These are phyloP conservation scores for Sinodicranocentrus sp. DNA, from an alignment of 2,888 invertebrate genomes.

Conservation along the genomic window DNA sequence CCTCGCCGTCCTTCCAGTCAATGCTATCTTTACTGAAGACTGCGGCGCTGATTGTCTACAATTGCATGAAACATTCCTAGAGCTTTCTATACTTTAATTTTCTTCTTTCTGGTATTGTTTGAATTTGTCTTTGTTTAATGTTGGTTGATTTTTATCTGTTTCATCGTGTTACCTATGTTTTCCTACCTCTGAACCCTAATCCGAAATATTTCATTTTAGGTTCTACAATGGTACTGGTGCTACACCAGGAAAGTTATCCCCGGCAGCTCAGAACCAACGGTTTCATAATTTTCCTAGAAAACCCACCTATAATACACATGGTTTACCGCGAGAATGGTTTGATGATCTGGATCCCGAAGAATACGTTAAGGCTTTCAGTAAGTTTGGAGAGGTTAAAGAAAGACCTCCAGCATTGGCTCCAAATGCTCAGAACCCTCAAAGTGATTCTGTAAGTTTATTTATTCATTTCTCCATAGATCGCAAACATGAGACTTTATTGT, in stretches of 20 bases:
- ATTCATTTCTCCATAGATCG: constrained; percentile 41
- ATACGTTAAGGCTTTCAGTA: constrained; percentile 69
- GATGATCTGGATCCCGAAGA: constrained; percentile 72
- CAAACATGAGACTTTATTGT: neutral
- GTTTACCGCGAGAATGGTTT: constrained; percentile 61
- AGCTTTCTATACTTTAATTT: constrained; percentile 6
- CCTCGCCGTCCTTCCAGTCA: neutral
- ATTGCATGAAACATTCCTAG: constrained; percentile 40
- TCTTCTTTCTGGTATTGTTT: neutral
- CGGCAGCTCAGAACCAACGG: constrained; percentile 43
- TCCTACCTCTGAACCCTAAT: no score
- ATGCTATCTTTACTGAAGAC: neutral
- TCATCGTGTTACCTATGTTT: no score
- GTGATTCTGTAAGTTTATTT: constrained; percentile 62
- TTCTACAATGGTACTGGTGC: constrained; percentile 43
- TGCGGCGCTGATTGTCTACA: neutral
- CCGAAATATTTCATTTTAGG: constrained; percentile 37
- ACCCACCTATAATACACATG: constrained; percentile 37
- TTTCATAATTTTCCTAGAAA: constrained; percentile 52
- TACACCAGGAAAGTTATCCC: constrained; percentile 50
- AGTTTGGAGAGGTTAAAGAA: constrained; percentile 71
- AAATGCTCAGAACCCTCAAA: constrained; percentile 28
- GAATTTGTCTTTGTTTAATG: neutral
- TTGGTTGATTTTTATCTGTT: no score
- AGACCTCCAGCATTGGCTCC: constrained; percentile 51